Base-by-base conservation (phyloP, 35 echinoderm and acorn worm genomes). In the Eucidaris tribuloides region DNA sequence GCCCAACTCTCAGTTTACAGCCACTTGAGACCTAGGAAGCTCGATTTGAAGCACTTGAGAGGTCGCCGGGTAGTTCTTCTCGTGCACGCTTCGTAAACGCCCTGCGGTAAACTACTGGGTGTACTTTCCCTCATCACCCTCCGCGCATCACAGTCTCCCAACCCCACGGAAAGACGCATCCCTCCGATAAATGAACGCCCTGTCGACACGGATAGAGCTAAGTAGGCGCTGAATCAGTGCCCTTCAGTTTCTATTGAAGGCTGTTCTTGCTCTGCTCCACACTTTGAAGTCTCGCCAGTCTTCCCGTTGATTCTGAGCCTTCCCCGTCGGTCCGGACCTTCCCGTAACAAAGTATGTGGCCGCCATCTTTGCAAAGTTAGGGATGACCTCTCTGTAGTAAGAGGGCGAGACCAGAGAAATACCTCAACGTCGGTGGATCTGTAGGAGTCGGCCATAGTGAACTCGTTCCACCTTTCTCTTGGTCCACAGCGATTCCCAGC, bases 361-460 rank as follows among this genome's bases (percentile, higher is more conserved):
- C 7, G 52, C 80, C 18, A 82, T 62, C 2, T 13, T 23, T 38
- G 42, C 35, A 82, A 82, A 82, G 32, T 50, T 27, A 3, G n/a
- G 52, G 5, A 88, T 42, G 54, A 78, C 84, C 31, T 55, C 60
- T 56, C 88, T 30, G 56, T 86, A 90, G 46, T 85, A 90, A 31
- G 81, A 84, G 0, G n/a, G 81, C 88, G 2, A 90, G 52, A 2
- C 88, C 88, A 40, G 68, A 83, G 31, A 89, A 89, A 28, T 56
- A 49, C 1, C 80, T 30, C 0, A 89, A 41, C 33, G 83, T 66
- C 2, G 44, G 7, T 1, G 2, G 18, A 65, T 37, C 61, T 6
- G 1, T 38, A 2, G 88, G 88, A 45, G 36, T 38, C 2, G 63
- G 81, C 88, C 88, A 90, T 1, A 31, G 20, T 3, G 39, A 6